Percentiles rank a stretch among this genome's conserved stretches.
phyloP scores from a whole-genome alignment of 2,113 vertebrate genomes.

The Heterotilapia buettikoferi region DNA sequence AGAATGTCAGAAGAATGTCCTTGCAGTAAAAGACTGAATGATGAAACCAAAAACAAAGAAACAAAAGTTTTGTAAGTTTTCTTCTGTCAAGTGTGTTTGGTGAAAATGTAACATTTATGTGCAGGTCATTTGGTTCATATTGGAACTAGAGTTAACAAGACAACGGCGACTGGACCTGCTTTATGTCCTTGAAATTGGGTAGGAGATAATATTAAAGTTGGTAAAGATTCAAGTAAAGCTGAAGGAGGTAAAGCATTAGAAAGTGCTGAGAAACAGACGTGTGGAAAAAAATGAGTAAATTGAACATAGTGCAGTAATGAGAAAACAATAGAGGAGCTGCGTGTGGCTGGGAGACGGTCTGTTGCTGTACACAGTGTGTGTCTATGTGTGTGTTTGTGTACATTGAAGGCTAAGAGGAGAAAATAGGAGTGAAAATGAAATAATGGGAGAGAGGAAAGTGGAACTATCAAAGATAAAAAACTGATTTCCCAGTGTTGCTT shows the following conservation, averaged over 20 bases:
- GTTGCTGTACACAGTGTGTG: background rate
- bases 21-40: background rate
- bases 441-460: slow-evolving; percentile 12
- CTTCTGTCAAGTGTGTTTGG: background rate
- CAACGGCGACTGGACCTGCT: background rate
- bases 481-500: slow-evolving; percentile 21
- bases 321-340: slow-evolving; percentile 2
- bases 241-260: background rate
- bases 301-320: slow-evolving; percentile 26
- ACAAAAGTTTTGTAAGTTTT: background rate
- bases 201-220: background rate
- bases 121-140: background rate
- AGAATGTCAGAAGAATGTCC: background rate
- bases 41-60: background rate
- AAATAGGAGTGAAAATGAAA: background rate
- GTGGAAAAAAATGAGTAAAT: background rate
- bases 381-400: background rate
- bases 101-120: background rate
- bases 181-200: background rate
- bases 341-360: background rate
- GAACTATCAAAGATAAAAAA: slow-evolving; percentile 12
- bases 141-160: background rate
- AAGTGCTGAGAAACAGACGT: slow-evolving; percentile 1
- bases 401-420: background rate
- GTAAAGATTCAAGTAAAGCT: background rate